Evolutionary conservation across 2,888 invertebrate genomes (phyloP), one percentile per base, ranked within the genome.

Genomic region (Synergus japonicus): DNA sequence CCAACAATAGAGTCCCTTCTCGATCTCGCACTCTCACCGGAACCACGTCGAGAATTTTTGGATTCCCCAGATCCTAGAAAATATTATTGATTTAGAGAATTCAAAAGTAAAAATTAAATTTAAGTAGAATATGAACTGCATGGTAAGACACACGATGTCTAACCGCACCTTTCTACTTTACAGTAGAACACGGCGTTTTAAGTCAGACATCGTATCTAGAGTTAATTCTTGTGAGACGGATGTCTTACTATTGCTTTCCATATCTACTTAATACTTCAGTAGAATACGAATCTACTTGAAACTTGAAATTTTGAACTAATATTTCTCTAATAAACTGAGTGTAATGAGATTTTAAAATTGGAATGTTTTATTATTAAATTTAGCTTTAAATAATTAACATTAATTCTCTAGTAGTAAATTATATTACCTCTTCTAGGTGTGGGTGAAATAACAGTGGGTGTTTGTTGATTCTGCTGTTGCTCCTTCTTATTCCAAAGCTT

Each of bases 1-100:
- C 88, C 89, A 65, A 87, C 85, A 37, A 90, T 87, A 9, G 96
- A 96, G 89, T 96, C 96, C 66, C 96, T 94, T 49, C 96, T 94
- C 65, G 96, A 95, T 85, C 95, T 94, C 54, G 95, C 95, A 86
- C 95, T 95, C 84, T 96, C 96, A 0, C 95, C 94, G 2, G 96
- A 96, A 63, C 95, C 95, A 76, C 96, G 93, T 22, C 95, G 93
- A 1, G 93, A 93, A 43, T 91, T 90, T 86, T 93, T 93, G 46
- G 94, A 94, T 82, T 95, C 95, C 18, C 94, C 94, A 0, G 95
- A 95, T 18, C 96, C 95, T 82, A 64, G 4, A 77, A 81, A 67
- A 65, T 2, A 4, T 64, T 66, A 69, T n/a, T 18, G 18, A 63
- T 44, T 63, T 2, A 29, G 29, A 63, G 12, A 29, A 43, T 54